A percentile compares a stretch with the other conserved stretches of the same genome.
phyloP scores from a whole-genome alignment of 2,888 invertebrate genomes.

The Campopleginae sp. region DNA sequence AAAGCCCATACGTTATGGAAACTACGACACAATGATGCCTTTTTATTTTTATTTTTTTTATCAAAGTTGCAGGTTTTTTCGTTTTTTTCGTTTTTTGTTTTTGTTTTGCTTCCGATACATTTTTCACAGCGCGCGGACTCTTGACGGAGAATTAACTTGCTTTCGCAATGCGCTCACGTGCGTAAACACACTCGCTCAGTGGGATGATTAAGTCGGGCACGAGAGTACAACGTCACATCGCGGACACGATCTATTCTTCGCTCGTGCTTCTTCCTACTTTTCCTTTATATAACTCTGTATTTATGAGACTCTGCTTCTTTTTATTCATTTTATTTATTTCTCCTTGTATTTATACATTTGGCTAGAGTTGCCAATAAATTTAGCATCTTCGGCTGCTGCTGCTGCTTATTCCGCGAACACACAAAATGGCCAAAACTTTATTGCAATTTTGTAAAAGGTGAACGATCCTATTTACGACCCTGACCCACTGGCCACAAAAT shows the following conservation, averaged over 20 bases:
- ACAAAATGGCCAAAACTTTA: not conserved
- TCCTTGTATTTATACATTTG: slow-evolving; percentile 10
- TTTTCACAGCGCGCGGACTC: slow-evolving; percentile 24
- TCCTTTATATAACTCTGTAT: slow-evolving; percentile 7
- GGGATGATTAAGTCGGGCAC: slow-evolving; percentile 54
- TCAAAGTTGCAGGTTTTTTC: too few species aligned
- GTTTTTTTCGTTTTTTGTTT: not conserved
- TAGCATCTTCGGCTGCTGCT: not conserved
- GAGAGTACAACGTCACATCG: slow-evolving; percentile 21
- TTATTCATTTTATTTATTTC: not conserved
- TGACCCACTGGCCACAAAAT: slow-evolving; percentile 13
- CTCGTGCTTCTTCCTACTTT: not conserved
- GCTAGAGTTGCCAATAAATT: slow-evolving; percentile 23
- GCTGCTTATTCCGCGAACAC: not conserved
- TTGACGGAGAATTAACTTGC: slow-evolving; percentile 42
- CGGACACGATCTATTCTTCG: slow-evolving; percentile 16
- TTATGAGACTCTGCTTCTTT: not conserved
- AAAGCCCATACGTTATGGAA: not conserved
- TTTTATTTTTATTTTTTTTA: not conserved
- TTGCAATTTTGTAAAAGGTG: slow-evolving; percentile 3
- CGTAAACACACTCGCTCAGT: slow-evolving; percentile 47
- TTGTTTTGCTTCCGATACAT: not conserved
- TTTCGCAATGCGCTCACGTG: slow-evolving; percentile 62
- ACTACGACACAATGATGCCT: not conserved
- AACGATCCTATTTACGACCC: slow-evolving; percentile 28